phyloP scores from a whole-genome alignment of 2,888 invertebrate genomes.

The Aquatica leii region DNA sequence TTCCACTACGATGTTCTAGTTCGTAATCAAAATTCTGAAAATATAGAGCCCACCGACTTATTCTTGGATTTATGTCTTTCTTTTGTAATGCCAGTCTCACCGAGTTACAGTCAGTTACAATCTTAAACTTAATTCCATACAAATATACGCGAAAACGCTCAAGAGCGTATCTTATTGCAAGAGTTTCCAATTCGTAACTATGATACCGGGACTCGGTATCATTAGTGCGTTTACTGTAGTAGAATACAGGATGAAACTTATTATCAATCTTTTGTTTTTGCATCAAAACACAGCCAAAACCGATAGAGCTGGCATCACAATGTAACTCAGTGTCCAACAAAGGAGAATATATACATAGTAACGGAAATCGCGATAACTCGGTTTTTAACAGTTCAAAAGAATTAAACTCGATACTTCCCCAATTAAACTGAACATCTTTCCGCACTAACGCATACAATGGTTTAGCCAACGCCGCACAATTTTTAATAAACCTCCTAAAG shows the following conservation, averaged over 20 bases:
- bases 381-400: slow-evolving; percentile 3
- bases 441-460: not conserved
- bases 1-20: not conserved
- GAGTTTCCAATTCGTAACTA: not conserved
- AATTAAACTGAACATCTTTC: not conserved
- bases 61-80: not conserved
- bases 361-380: too few species aligned
- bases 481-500: slow-evolving; percentile 1
- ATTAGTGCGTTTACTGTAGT: too few species aligned
- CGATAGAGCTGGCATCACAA: too few species aligned
- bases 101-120: not conserved
- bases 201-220: too few species aligned
- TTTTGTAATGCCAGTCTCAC: not conserved
- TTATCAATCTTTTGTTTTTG: too few species aligned
- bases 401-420: not conserved
- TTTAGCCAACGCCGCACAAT: not conserved
- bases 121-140: not conserved
- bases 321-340: too few species aligned
- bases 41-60: not conserved
- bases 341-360: too few species aligned
- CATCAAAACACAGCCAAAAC: too few species aligned
- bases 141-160: not conserved
- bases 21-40: not conserved
- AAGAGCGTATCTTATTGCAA: not conserved
- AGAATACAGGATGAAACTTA: too few species aligned